Conservation (phyloP, 1,140 invertebrate genomes). For the Centruroides sculpturatus region DNA sequence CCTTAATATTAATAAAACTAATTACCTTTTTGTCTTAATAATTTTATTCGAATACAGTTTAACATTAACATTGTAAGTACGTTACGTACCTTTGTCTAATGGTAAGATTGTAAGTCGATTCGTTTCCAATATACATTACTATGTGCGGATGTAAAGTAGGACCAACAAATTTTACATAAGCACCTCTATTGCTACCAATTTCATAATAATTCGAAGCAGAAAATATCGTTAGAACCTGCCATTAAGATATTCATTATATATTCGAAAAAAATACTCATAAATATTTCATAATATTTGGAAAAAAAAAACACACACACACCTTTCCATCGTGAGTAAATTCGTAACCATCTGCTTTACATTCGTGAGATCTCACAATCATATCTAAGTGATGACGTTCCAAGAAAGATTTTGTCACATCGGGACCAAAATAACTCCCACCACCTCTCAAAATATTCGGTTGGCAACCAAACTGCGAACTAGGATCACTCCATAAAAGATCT, state of each 20-base stretch:
- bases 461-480: conserved; percentile 47
- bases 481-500: conserved; percentile 85
- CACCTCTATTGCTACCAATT: conserved; percentile 77
- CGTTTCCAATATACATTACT: conserved; percentile 63
- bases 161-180: conserved; percentile 60
- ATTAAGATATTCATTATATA: conserved; percentile 8
- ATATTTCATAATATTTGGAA: neutral
- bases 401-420: conserved; percentile 65
- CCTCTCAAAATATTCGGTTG: conserved; percentile 68
- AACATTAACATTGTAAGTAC: neutral
- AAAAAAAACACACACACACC: conserved; percentile 40
- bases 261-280: neutral
- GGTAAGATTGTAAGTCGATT: conserved; percentile 44
- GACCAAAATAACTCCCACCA: conserved; percentile 79
- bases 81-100: conserved; percentile 46
- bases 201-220: conserved; percentile 91
- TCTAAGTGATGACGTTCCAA: conserved; percentile 55
- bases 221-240: conserved; percentile 76
- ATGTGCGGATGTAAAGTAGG: conserved; percentile 56
- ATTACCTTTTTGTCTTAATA: neutral
- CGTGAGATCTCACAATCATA: conserved; percentile 71
- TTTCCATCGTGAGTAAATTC: conserved; percentile 67
- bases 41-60: conserved; percentile 4
- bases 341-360: conserved; percentile 81
- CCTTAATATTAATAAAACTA: no score